Evolutionary conservation across 1,140 invertebrate genomes (phyloP).

Genomic region (Pseudobourletiella spinata): DNA sequence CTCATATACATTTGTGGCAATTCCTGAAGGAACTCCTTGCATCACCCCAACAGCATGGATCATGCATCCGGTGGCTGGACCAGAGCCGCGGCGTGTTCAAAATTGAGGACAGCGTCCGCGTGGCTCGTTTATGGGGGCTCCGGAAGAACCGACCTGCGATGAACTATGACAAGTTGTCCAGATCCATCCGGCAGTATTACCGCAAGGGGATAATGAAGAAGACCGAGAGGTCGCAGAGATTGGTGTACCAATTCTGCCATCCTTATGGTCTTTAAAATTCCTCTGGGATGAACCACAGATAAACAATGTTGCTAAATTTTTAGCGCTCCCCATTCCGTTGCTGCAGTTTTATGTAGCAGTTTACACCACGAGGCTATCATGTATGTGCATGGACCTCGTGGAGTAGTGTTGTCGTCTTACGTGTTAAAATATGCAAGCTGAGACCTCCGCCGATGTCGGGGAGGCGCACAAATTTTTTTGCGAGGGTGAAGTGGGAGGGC

Average conservation of each 20-base stretch:
- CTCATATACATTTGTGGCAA: constrained; percentile 98
- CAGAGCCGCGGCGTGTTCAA: constrained; percentile 92
- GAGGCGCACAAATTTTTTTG: too few relatives aligned
- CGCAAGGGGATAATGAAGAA: constrained; percentile 99
- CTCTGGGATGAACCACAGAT: constrained; percentile 22
- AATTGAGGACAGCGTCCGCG: constrained; percentile 94
- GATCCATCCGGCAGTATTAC: constrained; percentile 98
- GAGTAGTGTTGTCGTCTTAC: background rate
- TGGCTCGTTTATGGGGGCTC: constrained; percentile 91
- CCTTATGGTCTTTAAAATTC: constrained; percentile 66
- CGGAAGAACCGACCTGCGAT: constrained; percentile 96
- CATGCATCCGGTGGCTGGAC: constrained; percentile 94
- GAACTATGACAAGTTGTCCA: constrained; percentile 98
- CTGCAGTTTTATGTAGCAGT: constrained; percentile 37
- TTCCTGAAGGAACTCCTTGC: constrained; percentile 93
- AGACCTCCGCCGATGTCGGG: background rate
- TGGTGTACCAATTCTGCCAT: constrained; percentile 98
- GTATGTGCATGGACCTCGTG: background rate
- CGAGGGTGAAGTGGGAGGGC: too few relatives aligned
- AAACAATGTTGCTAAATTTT: constrained; percentile 37
- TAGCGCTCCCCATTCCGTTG: constrained; percentile 34
- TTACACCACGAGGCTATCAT: constrained; percentile 1
- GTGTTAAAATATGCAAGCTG: background rate
- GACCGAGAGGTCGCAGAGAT: constrained; percentile 90
- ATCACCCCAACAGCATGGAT: constrained; percentile 73